These are phyloP conservation scores for Lagenorhynchus albirostris DNA, from an alignment of 2,113 vertebrate genomes.

Conservation along the genomic window DNA sequence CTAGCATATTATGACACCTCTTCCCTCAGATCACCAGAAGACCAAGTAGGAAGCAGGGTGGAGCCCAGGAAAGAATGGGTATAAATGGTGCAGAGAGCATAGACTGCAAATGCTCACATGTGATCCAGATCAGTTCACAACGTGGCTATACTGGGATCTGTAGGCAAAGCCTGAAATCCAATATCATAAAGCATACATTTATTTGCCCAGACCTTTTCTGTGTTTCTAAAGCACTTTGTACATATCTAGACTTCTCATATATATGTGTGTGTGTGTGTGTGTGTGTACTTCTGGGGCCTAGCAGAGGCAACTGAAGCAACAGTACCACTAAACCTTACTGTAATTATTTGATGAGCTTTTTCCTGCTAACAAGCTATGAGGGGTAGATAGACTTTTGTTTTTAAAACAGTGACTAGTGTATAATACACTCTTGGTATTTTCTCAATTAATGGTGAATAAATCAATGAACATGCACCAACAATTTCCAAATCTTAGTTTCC, in stretches of 20 bases:
- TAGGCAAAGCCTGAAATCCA: constrained; percentile 5
- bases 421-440: constrained; percentile 2
- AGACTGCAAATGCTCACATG: constrained; percentile 24
- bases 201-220: background rate
- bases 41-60: background rate
- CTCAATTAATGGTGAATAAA: constrained; percentile 1
- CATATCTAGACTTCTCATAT: background rate
- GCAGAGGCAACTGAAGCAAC: background rate
- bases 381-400: background rate
- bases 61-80: background rate
- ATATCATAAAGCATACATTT: background rate
- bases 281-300: background rate
- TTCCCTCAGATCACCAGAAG: constrained; percentile 11
- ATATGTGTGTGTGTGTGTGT: background rate
- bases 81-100: background rate
- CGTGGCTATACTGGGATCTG: background rate
- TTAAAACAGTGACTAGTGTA: background rate
- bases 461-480: constrained; percentile 19
- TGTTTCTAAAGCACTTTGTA: constrained; percentile 24
- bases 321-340: background rate
- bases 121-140: background rate
- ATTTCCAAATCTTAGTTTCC: constrained; percentile 30
- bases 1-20: background rate
- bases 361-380: background rate
- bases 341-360: constrained; percentile 23